A percentile compares a stretch with the other conserved stretches of the same genome.
Conservation (phyloP, 1,140 invertebrate genomes). For the Philopotamus ludificatus region DNA sequence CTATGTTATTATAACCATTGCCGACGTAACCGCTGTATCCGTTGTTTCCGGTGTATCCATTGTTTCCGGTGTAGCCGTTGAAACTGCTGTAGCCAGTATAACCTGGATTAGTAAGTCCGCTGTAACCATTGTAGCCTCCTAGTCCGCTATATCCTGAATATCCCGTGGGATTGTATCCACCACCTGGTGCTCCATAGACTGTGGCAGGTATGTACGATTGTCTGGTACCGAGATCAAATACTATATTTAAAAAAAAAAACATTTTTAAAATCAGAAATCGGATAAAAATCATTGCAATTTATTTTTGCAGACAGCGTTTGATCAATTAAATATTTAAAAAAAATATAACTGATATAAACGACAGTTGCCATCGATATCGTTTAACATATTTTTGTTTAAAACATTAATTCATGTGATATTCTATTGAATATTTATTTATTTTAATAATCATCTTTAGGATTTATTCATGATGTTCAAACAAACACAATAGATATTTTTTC, state of each 20-base stretch:
- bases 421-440: no score
- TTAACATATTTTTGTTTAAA: no score
- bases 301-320: background rate
- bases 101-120: constrained; percentile 14
- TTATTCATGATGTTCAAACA: no score
- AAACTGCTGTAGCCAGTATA: constrained; percentile 1
- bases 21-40: constrained; percentile 33
- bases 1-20: background rate
- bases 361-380: background rate
- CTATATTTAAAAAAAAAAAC: constrained; percentile 21
- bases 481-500: no score
- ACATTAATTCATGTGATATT: no score
- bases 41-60: constrained; percentile 3
- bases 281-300: no score
- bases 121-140: constrained; percentile 30
- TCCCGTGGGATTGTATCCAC: constrained; percentile 31
- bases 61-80: background rate
- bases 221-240: constrained; percentile 28
- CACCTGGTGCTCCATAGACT: constrained; percentile 33
- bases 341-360: constrained; percentile 1
- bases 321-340: background rate
- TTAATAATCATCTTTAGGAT: no score
- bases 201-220: constrained; percentile 19
- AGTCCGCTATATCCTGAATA: constrained; percentile 27
- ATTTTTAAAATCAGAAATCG: no score